phyloP scores from a whole-genome alignment of 1,140 invertebrate species.

The Anoplolepis gracilipes region DNA sequence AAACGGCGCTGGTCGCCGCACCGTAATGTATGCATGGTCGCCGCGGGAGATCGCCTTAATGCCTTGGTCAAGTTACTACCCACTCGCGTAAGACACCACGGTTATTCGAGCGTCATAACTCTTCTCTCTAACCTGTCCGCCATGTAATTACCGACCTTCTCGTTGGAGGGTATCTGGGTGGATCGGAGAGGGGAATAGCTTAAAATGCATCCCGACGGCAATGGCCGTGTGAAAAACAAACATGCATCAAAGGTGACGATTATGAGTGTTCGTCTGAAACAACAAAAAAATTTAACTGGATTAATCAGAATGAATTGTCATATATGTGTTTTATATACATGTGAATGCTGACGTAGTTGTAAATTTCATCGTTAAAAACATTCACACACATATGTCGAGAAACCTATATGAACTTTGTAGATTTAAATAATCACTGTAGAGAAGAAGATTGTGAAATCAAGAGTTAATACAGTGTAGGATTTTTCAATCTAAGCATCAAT shows the following conservation, averaged over 20 bases:
- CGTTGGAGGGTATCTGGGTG: conserved; percentile 34
- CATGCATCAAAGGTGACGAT: conserved; percentile 33
- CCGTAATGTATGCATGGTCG: conserved; percentile 74
- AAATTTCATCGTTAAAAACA: not conserved
- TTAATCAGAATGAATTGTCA: conserved; percentile 1
- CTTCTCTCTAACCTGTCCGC: conserved; percentile 77
- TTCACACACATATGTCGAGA: not conserved
- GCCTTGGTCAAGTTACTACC: conserved; percentile 74
- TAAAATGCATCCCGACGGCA: conserved; percentile 11
- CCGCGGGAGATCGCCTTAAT: conserved; percentile 78
- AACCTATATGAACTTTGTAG: not conserved
- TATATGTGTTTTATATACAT: not conserved
- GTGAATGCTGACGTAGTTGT: not conserved
- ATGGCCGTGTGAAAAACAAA: conserved; percentile 53
- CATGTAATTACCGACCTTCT: conserved; percentile 74
- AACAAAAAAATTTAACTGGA: not conserved
- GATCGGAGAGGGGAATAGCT: conserved; percentile 40
- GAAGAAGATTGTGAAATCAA: conserved; percentile 3
- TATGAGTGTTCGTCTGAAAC: not conserved
- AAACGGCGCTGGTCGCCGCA: conserved; percentile 46
- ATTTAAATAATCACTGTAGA: conserved; percentile 10
- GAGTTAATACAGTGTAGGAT: not conserved
- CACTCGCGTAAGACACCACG: conserved; percentile 74
- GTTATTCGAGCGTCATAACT: conserved; percentile 75
- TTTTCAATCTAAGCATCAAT: conserved; percentile 4